Evolutionary conservation across 2,797 vertebrate species (phyloP), one percentile per base, ranked within the genome.

Genomic region (Ateles fusciceps): DNA sequence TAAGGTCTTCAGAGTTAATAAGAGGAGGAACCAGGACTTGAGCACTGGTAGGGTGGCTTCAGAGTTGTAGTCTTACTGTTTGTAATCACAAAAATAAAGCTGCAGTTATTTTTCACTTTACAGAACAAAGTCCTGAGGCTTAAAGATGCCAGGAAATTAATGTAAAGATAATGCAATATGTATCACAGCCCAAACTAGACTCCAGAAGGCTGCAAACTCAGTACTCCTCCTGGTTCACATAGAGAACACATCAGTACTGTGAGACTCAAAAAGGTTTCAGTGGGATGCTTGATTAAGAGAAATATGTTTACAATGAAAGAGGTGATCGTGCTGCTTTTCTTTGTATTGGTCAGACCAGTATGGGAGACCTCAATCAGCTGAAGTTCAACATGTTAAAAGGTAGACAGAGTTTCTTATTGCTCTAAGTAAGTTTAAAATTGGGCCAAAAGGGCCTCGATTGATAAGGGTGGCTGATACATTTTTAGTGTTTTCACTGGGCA

Each of bases 241-340:
- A 9, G 2, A 33, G 6, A 13, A 1, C 5, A 26, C 8, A 13
- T 68, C 1, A 2, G 12, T 48, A 9, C 33, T 72, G 6, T 36
- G 44, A 75, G 9, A 4, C 15, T 24, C 44, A 44, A 3, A n/a
- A 71, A 8, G 4, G 5, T n/a, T n/a, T 22, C 19, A 22, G 44
- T 3, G 13, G 7, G 17, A 30, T 6, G 1, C 5, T 36, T 55
- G 52, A 7, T 33, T 30, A 71, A 79, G 28, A 83, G 55, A 79
- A 75, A 26, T 26, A 84, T 3, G 12, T 74, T 79, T 85, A 21
- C 2, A 36, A 21, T 33, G 36, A 42, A 71, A 68, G n/a, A 74
- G 24, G 4, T 28, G 39, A 78, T 11, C 7, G 3, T 8, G 5
- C 1, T 76, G 11, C 7, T 30, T 83, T 36, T 24, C n/a, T 72